These are phyloP conservation scores for Bursaphelenchus okinawaensis DNA, from an alignment of 2,888 invertebrate genomes.

Conservation along the genomic window DNA sequence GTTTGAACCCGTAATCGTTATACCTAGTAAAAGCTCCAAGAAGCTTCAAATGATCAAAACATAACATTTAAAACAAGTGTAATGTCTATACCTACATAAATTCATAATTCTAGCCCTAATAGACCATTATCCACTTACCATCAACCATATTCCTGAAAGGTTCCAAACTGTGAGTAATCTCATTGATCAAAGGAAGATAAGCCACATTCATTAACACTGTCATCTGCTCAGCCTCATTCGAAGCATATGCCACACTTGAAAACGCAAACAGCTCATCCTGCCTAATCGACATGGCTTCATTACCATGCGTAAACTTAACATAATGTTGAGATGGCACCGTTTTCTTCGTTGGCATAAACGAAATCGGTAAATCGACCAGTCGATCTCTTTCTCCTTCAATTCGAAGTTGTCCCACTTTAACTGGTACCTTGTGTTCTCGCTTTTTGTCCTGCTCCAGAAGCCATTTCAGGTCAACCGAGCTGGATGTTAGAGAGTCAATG, in stretches of 20 bases:
- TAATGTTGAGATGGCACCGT: neutral
- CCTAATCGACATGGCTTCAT: neutral
- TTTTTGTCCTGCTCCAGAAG: neutral
- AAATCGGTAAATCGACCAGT: conserved; percentile 6
- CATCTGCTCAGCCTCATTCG: conserved; percentile 11
- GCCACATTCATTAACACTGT: conserved; percentile 6
- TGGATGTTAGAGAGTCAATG: neutral
- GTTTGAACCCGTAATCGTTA: too few relatives aligned
- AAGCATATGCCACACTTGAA: neutral
- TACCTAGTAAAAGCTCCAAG: too few relatives aligned
- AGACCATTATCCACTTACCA: too few relatives aligned
- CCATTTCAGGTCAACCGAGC: neutral
- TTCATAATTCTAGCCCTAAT: too few relatives aligned
- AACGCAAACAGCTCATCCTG: conserved; percentile 3
- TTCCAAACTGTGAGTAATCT: neutral
- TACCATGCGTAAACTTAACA: neutral
- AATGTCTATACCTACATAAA: too few relatives aligned
- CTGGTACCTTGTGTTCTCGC: neutral
- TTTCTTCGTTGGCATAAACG: conserved; percentile 8
- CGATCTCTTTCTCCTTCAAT: conserved; percentile 3
- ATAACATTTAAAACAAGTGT: too few relatives aligned
- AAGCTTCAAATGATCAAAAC: too few relatives aligned
- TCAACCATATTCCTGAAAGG: neutral
- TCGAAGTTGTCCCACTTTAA: neutral
- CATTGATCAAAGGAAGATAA: neutral